A percentile compares a stretch with the other conserved stretches of the same genome.
phyloP scores from a whole-genome alignment of 2,888 invertebrate species.

The Cheilosia pagana region DNA sequence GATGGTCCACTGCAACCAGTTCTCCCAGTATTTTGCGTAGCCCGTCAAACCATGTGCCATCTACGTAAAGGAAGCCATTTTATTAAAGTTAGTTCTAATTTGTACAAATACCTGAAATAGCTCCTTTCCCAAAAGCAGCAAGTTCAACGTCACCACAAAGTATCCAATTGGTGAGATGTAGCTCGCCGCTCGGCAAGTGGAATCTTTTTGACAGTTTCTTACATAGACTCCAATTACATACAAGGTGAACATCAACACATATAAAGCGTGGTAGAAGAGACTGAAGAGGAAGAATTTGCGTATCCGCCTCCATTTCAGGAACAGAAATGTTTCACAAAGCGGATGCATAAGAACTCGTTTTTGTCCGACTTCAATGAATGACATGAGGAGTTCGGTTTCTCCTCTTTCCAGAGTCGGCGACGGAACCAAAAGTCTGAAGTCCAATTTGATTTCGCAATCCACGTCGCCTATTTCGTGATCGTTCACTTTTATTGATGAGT shows the following conservation, averaged over 20 bases:
- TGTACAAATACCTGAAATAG: constrained; percentile 82
- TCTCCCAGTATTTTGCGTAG: constrained; percentile 93
- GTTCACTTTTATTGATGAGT: constrained; percentile 90
- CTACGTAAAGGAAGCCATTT: constrained; percentile 79
- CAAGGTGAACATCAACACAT: constrained; percentile 89
- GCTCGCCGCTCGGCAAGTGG: constrained; percentile 78
- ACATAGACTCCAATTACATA: constrained; percentile 87
- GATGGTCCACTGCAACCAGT: constrained; percentile 92
- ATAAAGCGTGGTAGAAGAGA: constrained; percentile 90
- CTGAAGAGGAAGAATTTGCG: constrained; percentile 92
- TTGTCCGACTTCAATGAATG: constrained; percentile 91
- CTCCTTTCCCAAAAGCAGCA: constrained; percentile 89
- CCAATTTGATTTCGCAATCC: constrained; percentile 91
- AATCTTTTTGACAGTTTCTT: constrained; percentile 79
- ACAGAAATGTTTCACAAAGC: constrained; percentile 92
- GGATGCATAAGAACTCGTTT: constrained; percentile 92
- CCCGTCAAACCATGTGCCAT: constrained; percentile 88
- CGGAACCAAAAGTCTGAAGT: constrained; percentile 87
- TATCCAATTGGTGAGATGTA: constrained; percentile 84
- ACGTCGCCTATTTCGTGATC: constrained; percentile 94
- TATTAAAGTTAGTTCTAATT: not conserved
- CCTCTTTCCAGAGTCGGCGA: constrained; percentile 85
- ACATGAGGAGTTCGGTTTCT: constrained; percentile 88
- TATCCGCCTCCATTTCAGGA: constrained; percentile 92
- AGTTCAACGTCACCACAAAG: constrained; percentile 87